phyloP scores from a whole-genome alignment of 2,888 invertebrate genomes.

The Lycophotia porphyrea region DNA sequence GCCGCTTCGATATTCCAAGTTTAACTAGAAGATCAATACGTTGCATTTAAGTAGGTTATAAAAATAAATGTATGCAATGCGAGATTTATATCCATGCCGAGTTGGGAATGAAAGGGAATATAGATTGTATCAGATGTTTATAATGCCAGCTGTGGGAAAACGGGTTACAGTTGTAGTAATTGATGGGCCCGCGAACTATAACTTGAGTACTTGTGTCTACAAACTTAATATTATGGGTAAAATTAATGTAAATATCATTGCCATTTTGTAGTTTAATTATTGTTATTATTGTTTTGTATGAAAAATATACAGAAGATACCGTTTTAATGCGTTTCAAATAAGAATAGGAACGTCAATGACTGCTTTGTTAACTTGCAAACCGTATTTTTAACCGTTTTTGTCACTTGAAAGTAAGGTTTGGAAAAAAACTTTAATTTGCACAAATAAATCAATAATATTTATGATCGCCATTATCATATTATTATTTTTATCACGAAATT shows the following conservation, averaged over 20 bases:
- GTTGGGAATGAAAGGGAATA: constrained; percentile 64
- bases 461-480: too few species aligned
- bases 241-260: constrained; percentile 9
- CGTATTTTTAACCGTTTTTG: too few species aligned
- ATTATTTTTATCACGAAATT: too few species aligned
- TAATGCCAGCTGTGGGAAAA: constrained; percentile 63
- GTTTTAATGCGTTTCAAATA: too few species aligned
- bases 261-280: background rate
- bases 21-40: constrained; percentile 13
- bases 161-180: constrained; percentile 50
- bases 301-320: background rate
- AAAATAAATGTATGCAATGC: constrained; percentile 51
- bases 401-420: background rate
- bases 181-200: constrained; percentile 42
- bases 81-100: constrained; percentile 57
- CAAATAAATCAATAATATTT: background rate
- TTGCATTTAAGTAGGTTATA: constrained; percentile 59
- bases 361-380: too few species aligned
- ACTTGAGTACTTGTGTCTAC: constrained; percentile 5
- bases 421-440: too few species aligned
- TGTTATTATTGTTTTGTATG: too few species aligned
- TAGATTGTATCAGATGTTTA: constrained; percentile 62
- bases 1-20: background rate
- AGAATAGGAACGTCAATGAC: background rate
- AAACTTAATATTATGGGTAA: constrained; percentile 11